Evolutionary conservation across 2,113 vertebrate species (phyloP), one percentile per base, ranked within the genome.

Genomic region (Hippocampus comes): DNA sequence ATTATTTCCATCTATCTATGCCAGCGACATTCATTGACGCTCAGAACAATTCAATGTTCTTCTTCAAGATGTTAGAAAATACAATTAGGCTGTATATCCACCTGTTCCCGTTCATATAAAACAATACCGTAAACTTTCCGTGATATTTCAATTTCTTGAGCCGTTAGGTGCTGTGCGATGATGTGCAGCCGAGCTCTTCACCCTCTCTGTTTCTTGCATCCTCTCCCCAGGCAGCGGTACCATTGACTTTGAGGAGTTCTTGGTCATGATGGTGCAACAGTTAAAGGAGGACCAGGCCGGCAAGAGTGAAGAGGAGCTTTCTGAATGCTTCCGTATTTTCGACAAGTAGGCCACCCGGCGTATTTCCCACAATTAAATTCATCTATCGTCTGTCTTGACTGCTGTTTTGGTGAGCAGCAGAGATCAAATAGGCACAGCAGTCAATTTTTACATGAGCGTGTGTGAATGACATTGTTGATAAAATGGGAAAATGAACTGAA

Each of bases 211-310:
- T 38, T 12, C 18, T n/a, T 20, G 38, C 8, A 5, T 20, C 18
- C 17, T 38, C 60, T 57, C 68, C 59, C 0, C 86, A 98, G 97
- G 95, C 89, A 99, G 97, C n/a, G 97, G 96, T 5, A 98, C 96
- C 83, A 99, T 99, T 2, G 97, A 99, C 95, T 99, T 99, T 0
- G 97, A 99, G 85, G 97, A 99, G 95, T 98, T 98, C 94, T 71
- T 99, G 95, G 96, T 99, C 90, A 99, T 99, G 96, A 99, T 99
- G 97, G 97, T 99, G 93, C 95, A 95, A 71, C 96, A 97, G 93
- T 91, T 99, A 88, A 99, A 99, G 84, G 97, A 99, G 92, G 97
- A 99, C 1, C 95, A 96, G 73, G 94, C 96, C 30, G 97, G 97
- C 17, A 98, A 98, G 88, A 94, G 88, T 0, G 97, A 99, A 89